Evolutionary conservation across 2,888 invertebrate species (phyloP).

Genomic region (Eristalis pertinax): DNA sequence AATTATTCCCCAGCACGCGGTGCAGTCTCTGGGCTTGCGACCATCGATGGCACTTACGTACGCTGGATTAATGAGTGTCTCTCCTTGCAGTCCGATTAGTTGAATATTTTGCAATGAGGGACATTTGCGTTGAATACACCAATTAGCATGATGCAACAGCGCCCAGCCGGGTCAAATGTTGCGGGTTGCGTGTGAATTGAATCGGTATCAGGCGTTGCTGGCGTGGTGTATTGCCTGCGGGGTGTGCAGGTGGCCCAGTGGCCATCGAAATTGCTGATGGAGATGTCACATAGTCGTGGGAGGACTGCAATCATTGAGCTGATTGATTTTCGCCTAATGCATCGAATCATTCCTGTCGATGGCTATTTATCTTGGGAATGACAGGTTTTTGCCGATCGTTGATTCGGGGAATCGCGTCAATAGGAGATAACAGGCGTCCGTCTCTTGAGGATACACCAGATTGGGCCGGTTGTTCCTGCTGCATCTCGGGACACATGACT

Average conservation of each 20-base stretch:
- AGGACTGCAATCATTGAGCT: neutral
- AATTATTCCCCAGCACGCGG: neutral
- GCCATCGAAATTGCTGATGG: neutral
- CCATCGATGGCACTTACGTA: neutral
- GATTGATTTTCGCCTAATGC: neutral
- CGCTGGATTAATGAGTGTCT: neutral
- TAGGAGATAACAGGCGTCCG: too few relatives aligned
- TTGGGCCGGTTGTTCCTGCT: too few relatives aligned
- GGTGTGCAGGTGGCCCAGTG: neutral
- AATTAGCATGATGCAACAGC: neutral
- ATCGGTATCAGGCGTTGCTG: neutral
- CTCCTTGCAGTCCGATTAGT: neutral
- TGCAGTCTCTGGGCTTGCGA: too few relatives aligned
- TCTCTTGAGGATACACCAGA: too few relatives aligned
- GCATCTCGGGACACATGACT: too few relatives aligned
- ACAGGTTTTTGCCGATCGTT: neutral
- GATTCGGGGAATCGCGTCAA: too few relatives aligned
- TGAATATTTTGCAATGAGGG: neutral
- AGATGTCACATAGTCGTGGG: neutral
- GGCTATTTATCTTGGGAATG: neutral
- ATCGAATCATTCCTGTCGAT: neutral
- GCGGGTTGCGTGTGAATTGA: neutral
- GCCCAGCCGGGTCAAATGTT: neutral
- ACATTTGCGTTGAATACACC: neutral
- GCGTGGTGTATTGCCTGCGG: neutral